Percentiles rank a stretch among this genome's conserved stretches.
phyloP scores from a whole-genome alignment of 2,797 vertebrate genomes.

The Dipus sagitta region DNA sequence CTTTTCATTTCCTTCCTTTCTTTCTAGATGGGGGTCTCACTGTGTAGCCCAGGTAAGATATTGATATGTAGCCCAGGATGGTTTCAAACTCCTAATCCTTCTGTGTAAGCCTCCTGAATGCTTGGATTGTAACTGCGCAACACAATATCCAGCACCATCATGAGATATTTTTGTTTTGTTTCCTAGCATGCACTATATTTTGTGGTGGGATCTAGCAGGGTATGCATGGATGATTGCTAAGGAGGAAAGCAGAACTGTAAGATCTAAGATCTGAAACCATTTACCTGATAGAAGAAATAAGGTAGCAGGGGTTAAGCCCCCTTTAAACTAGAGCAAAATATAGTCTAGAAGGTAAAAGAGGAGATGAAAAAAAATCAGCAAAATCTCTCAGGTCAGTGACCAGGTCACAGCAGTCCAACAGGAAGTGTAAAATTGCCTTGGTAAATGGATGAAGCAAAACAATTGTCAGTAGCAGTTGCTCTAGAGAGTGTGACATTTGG shows the following conservation, averaged over 20 bases:
- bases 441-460: neutral
- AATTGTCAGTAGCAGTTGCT: conserved; percentile 2
- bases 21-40: neutral
- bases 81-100: neutral
- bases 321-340: neutral
- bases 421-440: neutral
- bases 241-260: neutral
- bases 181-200: neutral
- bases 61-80: neutral
- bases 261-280: neutral
- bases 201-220: neutral
- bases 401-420: neutral
- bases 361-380: neutral
- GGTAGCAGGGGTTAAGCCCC: neutral
- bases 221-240: neutral
- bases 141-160: neutral
- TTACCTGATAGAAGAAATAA: neutral
- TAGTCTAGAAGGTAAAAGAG: neutral
- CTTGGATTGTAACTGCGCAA: neutral
- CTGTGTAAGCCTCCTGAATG: neutral
- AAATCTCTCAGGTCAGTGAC: neutral
- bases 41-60: neutral
- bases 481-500: neutral
- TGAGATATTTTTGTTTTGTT: conserved; percentile 5
- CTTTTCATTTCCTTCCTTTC: neutral